These are phyloP conservation scores for Tetropium fuscum DNA, from an alignment of 2,888 invertebrate genomes.

Conservation along the genomic window DNA sequence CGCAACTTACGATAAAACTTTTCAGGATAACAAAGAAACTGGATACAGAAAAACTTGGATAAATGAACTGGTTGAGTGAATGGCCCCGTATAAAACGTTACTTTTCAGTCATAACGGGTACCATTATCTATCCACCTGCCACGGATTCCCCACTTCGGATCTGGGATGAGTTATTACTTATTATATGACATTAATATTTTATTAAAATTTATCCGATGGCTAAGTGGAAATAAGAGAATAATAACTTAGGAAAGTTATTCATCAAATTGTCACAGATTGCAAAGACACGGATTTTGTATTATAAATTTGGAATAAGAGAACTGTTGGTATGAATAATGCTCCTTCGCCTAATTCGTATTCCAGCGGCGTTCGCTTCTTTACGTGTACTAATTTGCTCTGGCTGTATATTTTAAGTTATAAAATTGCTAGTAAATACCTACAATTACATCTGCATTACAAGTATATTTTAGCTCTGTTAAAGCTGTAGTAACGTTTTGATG, in stretches of 20 bases:
- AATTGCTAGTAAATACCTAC: constrained; percentile 40
- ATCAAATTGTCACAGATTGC: constrained; percentile 40
- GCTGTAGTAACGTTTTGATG: constrained; percentile 15
- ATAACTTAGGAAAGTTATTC: constrained; percentile 29
- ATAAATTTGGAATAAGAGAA: constrained; percentile 36
- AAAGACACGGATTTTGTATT: constrained; percentile 40
- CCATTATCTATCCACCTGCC: too few species aligned
- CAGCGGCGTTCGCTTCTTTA: constrained; percentile 43
- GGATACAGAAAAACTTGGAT: too few species aligned
- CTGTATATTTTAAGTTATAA: constrained; percentile 39
- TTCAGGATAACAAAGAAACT: too few species aligned
- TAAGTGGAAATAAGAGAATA: constrained; percentile 12
- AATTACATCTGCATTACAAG: constrained; percentile 33
- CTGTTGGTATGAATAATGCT: constrained; percentile 42
- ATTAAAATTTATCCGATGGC: constrained; percentile 10
- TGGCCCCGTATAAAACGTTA: too few species aligned
- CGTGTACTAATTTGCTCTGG: constrained; percentile 42
- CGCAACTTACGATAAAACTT: too few species aligned
- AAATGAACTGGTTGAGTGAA: too few species aligned
- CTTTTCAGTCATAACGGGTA: too few species aligned
- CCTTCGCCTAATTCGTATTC: constrained; percentile 44
- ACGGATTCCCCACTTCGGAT: not conserved
- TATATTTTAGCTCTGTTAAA: constrained; percentile 17
- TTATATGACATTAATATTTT: constrained; percentile 9
- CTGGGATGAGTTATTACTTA: not conserved